Evolutionary conservation across 2,797 vertebrate genomes (phyloP).

Genomic region (Limnodromus scolopaceus): DNA sequence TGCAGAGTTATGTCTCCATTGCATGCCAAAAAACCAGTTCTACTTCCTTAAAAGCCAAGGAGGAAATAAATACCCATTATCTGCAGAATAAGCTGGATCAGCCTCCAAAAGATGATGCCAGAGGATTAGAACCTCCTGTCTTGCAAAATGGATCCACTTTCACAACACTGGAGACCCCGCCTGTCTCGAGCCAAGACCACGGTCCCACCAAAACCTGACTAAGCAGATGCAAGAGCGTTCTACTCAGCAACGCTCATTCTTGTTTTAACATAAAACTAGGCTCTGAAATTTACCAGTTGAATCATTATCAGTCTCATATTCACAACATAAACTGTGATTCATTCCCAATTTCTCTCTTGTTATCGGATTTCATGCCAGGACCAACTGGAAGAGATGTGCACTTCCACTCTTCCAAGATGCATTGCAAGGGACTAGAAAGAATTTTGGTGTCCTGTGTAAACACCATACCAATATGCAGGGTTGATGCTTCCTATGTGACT

Average conservation of each 20-base stretch:
- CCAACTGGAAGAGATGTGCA: not conserved
- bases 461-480: not conserved
- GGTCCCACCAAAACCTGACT: not conserved
- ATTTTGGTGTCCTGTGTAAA: not conserved
- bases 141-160: not conserved
- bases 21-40: not conserved
- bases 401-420: not conserved
- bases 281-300: not conserved
- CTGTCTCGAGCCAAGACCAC: not conserved
- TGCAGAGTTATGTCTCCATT: not conserved
- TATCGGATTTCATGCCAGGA: not conserved
- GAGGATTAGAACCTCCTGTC: not conserved
- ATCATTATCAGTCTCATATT: not conserved
- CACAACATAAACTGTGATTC: constrained; percentile 11
- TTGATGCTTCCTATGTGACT: not conserved
- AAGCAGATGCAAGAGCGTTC: not conserved
- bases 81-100: not conserved
- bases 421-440: not conserved
- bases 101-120: not conserved
- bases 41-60: not conserved
- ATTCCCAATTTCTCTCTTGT: not conserved
- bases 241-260: not conserved
- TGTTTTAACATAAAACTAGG: not conserved
- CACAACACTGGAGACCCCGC: accelerated
- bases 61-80: not conserved